Evolutionary conservation across 2,113 vertebrate species (phyloP).

Genomic region (Pterophyllum scalare): DNA sequence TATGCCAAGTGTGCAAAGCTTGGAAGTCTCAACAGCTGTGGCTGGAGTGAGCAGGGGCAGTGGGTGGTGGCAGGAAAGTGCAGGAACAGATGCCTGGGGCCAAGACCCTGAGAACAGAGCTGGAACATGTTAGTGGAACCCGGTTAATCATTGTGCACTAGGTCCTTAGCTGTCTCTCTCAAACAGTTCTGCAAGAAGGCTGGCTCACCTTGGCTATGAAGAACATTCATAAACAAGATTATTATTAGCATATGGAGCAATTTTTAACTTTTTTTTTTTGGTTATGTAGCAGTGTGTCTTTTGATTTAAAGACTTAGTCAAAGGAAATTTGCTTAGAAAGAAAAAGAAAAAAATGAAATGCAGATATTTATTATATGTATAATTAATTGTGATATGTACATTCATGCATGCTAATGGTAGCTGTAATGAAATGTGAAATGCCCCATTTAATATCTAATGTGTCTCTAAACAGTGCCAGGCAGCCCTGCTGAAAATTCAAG

Average conservation of each 20-base stretch:
- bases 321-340: neutral
- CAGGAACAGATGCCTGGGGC: slow-evolving; percentile 73
- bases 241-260: neutral
- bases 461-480: slow-evolving; percentile 40
- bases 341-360: slow-evolving; percentile 13
- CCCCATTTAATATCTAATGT: slow-evolving; percentile 56
- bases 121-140: slow-evolving; percentile 60
- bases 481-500: slow-evolving; percentile 49
- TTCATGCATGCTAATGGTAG: slow-evolving; percentile 42
- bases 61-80: slow-evolving; percentile 62
- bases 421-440: slow-evolving; percentile 58
- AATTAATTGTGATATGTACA: slow-evolving; percentile 45
- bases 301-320: neutral
- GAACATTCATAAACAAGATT: slow-evolving; percentile 7
- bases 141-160: slow-evolving; percentile 79
- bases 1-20: slow-evolving; percentile 76
- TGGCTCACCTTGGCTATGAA: slow-evolving; percentile 47
- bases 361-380: slow-evolving; percentile 26
- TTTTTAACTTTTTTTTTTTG: neutral
- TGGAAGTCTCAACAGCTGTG: slow-evolving; percentile 74
- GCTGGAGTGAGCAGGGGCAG: slow-evolving; percentile 62
- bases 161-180: slow-evolving; percentile 58
- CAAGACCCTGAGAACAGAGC: slow-evolving; percentile 67
- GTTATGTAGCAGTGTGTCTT: neutral
- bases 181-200: slow-evolving; percentile 31